Conservation (phyloP, 2,113 vertebrate species). For the Actenoides hombroni region DNA sequence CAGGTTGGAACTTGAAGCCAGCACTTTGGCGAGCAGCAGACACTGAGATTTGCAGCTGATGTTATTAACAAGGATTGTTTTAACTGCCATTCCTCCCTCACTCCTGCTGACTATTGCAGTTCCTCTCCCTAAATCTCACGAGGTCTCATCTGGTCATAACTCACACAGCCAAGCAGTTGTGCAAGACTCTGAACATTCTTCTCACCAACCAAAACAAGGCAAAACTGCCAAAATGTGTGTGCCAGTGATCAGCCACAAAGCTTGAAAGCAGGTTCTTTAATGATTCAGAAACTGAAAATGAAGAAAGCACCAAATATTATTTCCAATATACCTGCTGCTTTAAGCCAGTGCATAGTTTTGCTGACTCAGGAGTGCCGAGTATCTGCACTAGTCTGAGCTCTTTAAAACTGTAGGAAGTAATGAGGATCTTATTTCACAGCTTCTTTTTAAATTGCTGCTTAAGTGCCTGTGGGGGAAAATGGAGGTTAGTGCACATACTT, state of each 20-base stretch:
- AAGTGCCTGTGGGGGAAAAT: not conserved
- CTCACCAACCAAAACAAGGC: not conserved
- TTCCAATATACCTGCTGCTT: not conserved
- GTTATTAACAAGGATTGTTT: not conserved
- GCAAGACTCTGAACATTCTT: not conserved
- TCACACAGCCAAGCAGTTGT: not conserved
- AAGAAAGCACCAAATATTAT: not conserved
- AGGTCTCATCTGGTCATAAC: not conserved
- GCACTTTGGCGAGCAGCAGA: not conserved
- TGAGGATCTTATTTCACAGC: not conserved
- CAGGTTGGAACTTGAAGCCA: conserved; percentile 47
- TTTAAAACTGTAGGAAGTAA: not conserved
- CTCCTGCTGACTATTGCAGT: not conserved
- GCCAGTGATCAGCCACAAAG: not conserved
- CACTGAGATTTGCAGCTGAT: not conserved
- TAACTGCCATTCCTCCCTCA: not conserved
- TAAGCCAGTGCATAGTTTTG: not conserved
- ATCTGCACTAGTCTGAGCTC: not conserved
- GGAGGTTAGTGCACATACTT: not conserved
- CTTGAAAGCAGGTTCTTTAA: not conserved
- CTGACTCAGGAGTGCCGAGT: not conserved
- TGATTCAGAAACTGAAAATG: not conserved
- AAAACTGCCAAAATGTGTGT: not conserved
- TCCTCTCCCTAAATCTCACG: not conserved
- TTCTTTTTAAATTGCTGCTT: not conserved